Evolutionary conservation across 2,797 vertebrate genomes (phyloP).

Genomic region (Arremon aurantiirostris): DNA sequence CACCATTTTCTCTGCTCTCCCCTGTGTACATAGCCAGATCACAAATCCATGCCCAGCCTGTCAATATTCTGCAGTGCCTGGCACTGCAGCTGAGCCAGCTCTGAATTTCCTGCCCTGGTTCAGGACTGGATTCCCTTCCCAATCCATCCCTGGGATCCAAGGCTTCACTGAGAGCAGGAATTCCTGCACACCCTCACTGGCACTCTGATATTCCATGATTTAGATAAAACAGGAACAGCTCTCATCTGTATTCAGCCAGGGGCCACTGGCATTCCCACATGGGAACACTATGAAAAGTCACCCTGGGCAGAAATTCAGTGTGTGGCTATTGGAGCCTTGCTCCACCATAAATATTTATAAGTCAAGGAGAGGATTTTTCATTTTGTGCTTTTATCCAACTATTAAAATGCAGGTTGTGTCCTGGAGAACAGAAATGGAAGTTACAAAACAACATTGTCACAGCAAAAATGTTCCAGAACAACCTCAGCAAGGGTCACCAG

Average conservation of each 20-base stretch:
- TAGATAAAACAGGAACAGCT: neutral
- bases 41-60: neutral
- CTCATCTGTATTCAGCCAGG: neutral
- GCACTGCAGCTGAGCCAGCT: neutral
- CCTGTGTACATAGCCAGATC: accelerated
- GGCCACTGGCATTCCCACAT: neutral
- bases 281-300: slow-evolving; percentile 17
- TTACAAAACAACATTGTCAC: neutral
- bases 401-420: neutral
- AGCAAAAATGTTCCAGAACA: neutral
- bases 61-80: neutral
- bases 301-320: neutral
- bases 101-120: neutral
- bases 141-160: neutral
- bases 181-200: accelerated
- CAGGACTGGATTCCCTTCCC: neutral
- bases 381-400: neutral
- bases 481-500: neutral
- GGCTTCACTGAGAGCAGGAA: neutral
- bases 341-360: slow-evolving; percentile 24
- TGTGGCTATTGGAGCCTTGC: neutral
- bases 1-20: neutral
- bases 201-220: neutral
- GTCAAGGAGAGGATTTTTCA: neutral
- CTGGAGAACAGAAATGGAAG: neutral